Percentiles rank a stretch among this genome's conserved stretches.
These are phyloP conservation scores for Dasypolia templi DNA, from an alignment of 2,888 invertebrate genomes.

Conservation along the genomic window DNA sequence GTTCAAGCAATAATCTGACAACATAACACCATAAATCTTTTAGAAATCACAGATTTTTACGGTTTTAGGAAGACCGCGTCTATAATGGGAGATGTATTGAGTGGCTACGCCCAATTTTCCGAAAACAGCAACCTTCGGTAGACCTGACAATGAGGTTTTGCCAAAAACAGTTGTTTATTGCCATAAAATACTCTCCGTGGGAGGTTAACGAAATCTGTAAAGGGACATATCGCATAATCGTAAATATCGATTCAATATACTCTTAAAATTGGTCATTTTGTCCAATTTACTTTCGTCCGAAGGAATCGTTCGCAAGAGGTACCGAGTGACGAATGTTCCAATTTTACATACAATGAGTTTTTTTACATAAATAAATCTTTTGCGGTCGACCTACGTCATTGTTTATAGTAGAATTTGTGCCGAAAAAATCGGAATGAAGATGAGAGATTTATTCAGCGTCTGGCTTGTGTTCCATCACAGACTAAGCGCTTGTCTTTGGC, in stretches of 20 bases:
- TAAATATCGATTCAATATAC: constrained; percentile 62
- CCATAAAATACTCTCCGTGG: constrained; percentile 71
- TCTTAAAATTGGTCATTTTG: constrained; percentile 63
- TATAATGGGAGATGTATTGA: constrained; percentile 67
- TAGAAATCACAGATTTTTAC: constrained; percentile 34
- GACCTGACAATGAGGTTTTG: constrained; percentile 72
- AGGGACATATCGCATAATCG: constrained; percentile 61
- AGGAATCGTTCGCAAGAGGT: constrained; percentile 30
- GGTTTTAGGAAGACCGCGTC: constrained; percentile 42
- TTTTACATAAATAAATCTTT: constrained; percentile 57
- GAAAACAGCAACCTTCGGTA: constrained; percentile 66
- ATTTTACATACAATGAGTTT: constrained; percentile 66
- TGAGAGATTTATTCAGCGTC: constrained; percentile 40
- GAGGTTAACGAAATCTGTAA: constrained; percentile 68
- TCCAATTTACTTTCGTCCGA: constrained; percentile 58
- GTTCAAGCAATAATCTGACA: constrained; percentile 50
- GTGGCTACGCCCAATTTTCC: constrained; percentile 66
- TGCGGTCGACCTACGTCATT: constrained; percentile 55
- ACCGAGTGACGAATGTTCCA: constrained; percentile 58
- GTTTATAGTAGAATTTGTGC: constrained; percentile 51
- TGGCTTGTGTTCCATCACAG: constrained; percentile 47
- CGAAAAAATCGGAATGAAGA: constrained; percentile 43
- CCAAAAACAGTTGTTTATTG: constrained; percentile 74
- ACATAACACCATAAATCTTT: constrained; percentile 42
- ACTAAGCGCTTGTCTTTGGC: constrained; percentile 21